Evolutionary conservation across 2,797 vertebrate species (phyloP), one percentile per base, ranked within the genome.

Genomic region (Brachyalestes nurse): DNA sequence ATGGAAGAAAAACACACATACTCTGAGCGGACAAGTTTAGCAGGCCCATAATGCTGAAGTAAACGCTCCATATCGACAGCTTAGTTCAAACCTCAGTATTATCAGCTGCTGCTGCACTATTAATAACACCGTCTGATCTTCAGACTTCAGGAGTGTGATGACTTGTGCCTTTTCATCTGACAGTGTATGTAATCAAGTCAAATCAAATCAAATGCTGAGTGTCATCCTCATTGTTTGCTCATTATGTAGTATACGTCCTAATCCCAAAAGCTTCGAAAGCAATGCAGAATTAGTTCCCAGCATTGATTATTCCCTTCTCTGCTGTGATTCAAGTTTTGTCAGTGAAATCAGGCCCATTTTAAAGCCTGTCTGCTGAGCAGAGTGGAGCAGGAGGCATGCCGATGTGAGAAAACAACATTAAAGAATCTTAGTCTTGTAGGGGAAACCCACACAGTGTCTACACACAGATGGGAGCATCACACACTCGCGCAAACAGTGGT

Each of bases 1-100:
- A 90, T 83, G 87, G 87, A 91, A 79, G 82, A 85, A 78, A 74
- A 78, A 72, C 13, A 78, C 61, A 72, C 23, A 72, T 19, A 49
- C 28, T 70, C n/a, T 5, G 47, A 69, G 73, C 8, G 10, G 62
- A 21, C 38, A 19, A 34, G 64, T 40, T 60, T 70, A 40, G 38
- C 40, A 70, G 72, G 45, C 53, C 65, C 78, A 58, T 70, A 74
- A 74, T 64, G 14, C 40, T 38, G 19, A 10, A 78, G 70, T 72
- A 60, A 69, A 61, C 47, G 61, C 40, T 53, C 45, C 70, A 62
- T 62, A 75, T 72, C 25, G n/a, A 66, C 51, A 72, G 79, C 70
- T 71, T 75, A 75, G 72, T 72, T 80, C 17, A 4, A 1, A 72
- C 23, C 40, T 13, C 40, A 4, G 9, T 14, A 1, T 38, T 65